phyloP scores from a whole-genome alignment of 2,888 invertebrate genomes.

The Chrysina gloriosa region DNA sequence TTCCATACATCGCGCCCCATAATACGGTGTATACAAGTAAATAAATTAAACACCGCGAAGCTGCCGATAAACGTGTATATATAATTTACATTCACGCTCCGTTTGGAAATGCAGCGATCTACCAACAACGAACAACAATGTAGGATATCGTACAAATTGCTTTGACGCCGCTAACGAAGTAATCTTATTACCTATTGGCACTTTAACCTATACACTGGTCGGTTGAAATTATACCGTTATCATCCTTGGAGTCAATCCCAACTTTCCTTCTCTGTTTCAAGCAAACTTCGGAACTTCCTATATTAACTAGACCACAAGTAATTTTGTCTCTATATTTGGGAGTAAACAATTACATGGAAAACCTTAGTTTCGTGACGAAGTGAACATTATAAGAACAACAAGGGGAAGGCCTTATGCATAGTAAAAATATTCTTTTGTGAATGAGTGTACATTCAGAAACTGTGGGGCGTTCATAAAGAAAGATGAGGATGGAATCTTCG shows the following conservation, averaged over 20 bases:
- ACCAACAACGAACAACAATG: background rate
- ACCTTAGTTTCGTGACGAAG: too few relatives aligned
- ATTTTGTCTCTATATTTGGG: too few relatives aligned
- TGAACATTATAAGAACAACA: too few relatives aligned
- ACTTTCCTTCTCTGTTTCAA: background rate
- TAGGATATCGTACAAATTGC: background rate
- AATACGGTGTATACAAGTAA: constrained; percentile 2
- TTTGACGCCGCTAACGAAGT: constrained; percentile 11
- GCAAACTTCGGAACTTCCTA: background rate
- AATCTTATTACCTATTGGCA: background rate
- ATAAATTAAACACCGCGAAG: constrained; percentile 4
- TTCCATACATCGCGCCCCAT: background rate
- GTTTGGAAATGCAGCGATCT: background rate
- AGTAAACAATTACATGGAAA: too few relatives aligned
- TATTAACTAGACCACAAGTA: too few relatives aligned
- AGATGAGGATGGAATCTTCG: too few relatives aligned
- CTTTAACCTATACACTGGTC: constrained; percentile 12
- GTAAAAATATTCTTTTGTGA: too few relatives aligned
- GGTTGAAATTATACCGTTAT: constrained; percentile 7
- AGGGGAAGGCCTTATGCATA: too few relatives aligned
- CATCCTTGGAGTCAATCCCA: background rate
- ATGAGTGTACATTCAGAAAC: too few relatives aligned
- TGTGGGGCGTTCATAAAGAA: too few relatives aligned
- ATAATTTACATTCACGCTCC: background rate
- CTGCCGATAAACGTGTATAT: background rate